Evolutionary conservation across 2,888 invertebrate genomes (phyloP).

Genomic region (Pristionchus entomophagus): DNA sequence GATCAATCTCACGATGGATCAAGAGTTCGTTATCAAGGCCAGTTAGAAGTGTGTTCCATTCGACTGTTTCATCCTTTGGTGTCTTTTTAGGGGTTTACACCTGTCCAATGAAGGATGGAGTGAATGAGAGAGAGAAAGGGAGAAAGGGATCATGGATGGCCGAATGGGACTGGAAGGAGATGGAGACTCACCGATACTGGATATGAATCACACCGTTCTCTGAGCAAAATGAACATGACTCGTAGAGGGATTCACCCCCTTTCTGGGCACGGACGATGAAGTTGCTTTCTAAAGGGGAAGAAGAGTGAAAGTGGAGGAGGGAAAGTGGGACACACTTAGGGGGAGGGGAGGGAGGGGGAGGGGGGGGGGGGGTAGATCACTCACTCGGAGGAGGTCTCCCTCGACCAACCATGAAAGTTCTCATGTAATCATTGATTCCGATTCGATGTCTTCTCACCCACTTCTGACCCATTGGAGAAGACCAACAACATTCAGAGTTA

Average conservation of each 20-base stretch:
- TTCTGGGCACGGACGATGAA: constrained; percentile 44
- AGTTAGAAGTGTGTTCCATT: background rate
- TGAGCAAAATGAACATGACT: constrained; percentile 46
- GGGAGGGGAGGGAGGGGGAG: background rate
- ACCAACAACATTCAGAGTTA: constrained; percentile 45
- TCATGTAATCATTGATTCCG: constrained; percentile 61
- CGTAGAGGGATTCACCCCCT: constrained; percentile 21
- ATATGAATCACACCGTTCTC: constrained; percentile 45
- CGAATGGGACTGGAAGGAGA: background rate
- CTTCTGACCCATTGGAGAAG: constrained; percentile 24
- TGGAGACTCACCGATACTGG: constrained; percentile 37
- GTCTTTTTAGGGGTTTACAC: constrained; percentile 22
- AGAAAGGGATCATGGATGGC: constrained; percentile 21
- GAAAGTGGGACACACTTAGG: background rate
- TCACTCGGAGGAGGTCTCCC: constrained; percentile 62
- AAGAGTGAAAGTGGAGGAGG: too few relatives aligned
- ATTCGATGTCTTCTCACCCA: constrained; percentile 46
- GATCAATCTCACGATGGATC: background rate
- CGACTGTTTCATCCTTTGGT: background rate
- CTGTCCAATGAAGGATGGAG: constrained; percentile 27
- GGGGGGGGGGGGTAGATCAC: background rate
- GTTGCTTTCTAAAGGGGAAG: constrained; percentile 32
- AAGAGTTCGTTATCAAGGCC: background rate
- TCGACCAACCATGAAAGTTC: constrained; percentile 61
- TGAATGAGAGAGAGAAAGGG: constrained; percentile 25